phyloP scores from a whole-genome alignment of 2,888 invertebrate species.

The Brachyopa scutellaris region DNA sequence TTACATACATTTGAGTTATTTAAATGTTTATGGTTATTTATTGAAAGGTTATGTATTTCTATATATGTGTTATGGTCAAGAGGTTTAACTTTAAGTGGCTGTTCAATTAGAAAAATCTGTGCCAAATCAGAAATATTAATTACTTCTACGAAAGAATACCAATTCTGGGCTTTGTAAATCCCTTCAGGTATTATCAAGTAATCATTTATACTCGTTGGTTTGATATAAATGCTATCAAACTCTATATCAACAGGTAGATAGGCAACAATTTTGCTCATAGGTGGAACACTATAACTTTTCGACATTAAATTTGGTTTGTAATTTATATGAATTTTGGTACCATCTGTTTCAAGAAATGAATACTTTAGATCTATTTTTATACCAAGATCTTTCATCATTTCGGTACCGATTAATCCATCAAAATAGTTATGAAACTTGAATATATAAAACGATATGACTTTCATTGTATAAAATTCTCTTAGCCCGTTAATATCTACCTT shows the following conservation, averaged over 20 bases:
- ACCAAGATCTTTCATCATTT: too few relatives aligned
- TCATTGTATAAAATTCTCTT: too few relatives aligned
- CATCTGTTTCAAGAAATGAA: too few relatives aligned
- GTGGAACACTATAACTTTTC: slow-evolving; percentile 23
- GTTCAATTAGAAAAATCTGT: slow-evolving; percentile 31
- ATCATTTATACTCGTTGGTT: slow-evolving; percentile 11
- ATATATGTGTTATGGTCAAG: neutral
- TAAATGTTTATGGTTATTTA: neutral
- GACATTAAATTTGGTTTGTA: slow-evolving; percentile 51
- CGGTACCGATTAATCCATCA: too few relatives aligned
- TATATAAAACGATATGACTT: too few relatives aligned
- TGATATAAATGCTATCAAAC: slow-evolving; percentile 23
- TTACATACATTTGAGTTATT: too few relatives aligned
- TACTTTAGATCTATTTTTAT: too few relatives aligned
- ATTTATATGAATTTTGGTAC: slow-evolving; percentile 17
- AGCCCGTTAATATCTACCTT: too few relatives aligned
- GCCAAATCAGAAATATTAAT: neutral
- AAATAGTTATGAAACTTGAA: too few relatives aligned
- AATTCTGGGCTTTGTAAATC: slow-evolving; percentile 41
- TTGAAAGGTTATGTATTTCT: neutral
- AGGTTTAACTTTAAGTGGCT: slow-evolving; percentile 36
- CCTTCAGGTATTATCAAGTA: too few relatives aligned
- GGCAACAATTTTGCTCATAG: slow-evolving; percentile 24
- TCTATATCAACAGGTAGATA: slow-evolving; percentile 42
- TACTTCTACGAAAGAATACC: slow-evolving; percentile 30